Evolutionary conservation across 2,113 vertebrate genomes (phyloP).

Genomic region (Thymallus thymallus): DNA sequence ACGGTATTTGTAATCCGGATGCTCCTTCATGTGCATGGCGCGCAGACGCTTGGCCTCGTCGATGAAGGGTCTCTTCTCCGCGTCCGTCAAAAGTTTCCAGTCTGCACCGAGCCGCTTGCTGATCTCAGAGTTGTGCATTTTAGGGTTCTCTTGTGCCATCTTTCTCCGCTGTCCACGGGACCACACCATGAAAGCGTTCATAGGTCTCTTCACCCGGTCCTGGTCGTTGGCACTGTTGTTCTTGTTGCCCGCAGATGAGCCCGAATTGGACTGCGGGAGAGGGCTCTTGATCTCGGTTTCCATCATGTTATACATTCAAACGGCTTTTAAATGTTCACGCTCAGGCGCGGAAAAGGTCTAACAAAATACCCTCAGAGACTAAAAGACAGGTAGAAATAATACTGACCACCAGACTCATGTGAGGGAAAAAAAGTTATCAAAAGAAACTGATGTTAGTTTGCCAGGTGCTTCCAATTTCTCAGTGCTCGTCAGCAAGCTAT

Average conservation of each 20-base stretch:
- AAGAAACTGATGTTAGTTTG: constrained; percentile 31
- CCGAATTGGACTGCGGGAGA: constrained; percentile 78
- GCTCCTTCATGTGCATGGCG: constrained; percentile 99
- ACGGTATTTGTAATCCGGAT: constrained; percentile 99
- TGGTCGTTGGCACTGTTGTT: constrained; percentile 78
- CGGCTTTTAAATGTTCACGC: constrained; percentile 53
- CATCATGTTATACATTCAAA: constrained; percentile 92
- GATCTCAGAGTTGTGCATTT: constrained; percentile 99
- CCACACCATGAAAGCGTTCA: constrained; percentile 99
- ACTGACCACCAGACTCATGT: constrained; percentile 51
- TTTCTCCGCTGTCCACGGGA: constrained; percentile 93
- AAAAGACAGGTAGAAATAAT: constrained; percentile 53
- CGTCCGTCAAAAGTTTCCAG: constrained; percentile 96
- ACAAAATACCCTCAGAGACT: constrained; percentile 35
- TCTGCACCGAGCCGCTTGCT: constrained; percentile 95
- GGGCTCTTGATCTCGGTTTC: constrained; percentile 91
- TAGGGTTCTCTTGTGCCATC: constrained; percentile 98
- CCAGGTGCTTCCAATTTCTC: constrained; percentile 53
- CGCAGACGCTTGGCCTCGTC: constrained; percentile 96
- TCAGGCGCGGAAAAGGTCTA: constrained; percentile 34
- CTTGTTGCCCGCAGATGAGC: constrained; percentile 73
- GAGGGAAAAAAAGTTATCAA: constrained; percentile 47
- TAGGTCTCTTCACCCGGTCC: constrained; percentile 94
- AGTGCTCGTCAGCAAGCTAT: constrained; percentile 32
- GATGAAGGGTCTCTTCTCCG: constrained; percentile 96